Evolutionary conservation across 2,797 vertebrate genomes (phyloP), one percentile per base, ranked within the genome.

Genomic region (Falco concolor): DNA sequence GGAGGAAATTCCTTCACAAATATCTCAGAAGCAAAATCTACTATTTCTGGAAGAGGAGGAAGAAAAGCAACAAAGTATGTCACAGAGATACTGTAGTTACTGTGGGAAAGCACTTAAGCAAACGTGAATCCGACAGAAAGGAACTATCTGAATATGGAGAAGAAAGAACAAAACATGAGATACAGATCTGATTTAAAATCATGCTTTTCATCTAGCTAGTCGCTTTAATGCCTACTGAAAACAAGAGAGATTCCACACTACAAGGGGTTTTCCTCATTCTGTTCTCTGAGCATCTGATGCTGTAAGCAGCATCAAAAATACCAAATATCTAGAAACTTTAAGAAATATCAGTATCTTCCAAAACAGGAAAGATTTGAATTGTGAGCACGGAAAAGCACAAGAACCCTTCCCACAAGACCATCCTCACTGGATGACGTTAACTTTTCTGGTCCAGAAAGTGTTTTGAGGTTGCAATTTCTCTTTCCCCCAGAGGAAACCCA

Each of bases 351-450:
- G 5, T 9, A 42, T 1, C 4, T 52, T 69, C 36, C 45, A 38
- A 56, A 82, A 50, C 12, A 2, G 5, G 20, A 34, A 74, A 65
- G 14, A 23, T 24, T 4, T n/a, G 13, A 67, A 67, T 6, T 56
- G 52, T 60, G 54, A 90, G 34, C 40, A 25, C 25, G 19, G 8
- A 54, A 70, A 72, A 22, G 1, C 23, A 3, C 1, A 14, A 61
- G 54, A 28, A 0, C 8, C 9, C 27, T 34, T 52, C 69, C 50
- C 30, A 34, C 3, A 44, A 52, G 40, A 47, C 21, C 53, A 44
- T 7, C 6, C 6, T 10, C 42, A 28, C 0, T 5, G 15, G 47
- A 40, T 0, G 0, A 45, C 20, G 23, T 6, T 3, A 67, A 44
- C 1, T 9, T 36, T 27, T 24, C 75, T 50, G 19, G 42, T 73